These are phyloP conservation scores for Alouatta palliata DNA, from an alignment of 2,113 vertebrate genomes.

Conservation along the genomic window DNA sequence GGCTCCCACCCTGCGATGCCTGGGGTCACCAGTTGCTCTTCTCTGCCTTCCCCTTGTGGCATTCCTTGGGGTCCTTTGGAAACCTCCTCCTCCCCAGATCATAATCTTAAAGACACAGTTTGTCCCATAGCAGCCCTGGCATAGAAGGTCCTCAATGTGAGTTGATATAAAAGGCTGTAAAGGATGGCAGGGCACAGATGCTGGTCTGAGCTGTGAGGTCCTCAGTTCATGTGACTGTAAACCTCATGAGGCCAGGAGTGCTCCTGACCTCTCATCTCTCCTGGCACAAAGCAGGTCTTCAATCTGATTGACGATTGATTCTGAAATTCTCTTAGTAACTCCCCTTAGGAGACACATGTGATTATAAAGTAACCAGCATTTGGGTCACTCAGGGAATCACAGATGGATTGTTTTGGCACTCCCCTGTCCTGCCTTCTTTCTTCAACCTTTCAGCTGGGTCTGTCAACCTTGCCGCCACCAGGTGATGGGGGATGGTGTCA, in stretches of 20 bases:
- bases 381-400: fast-evolving
- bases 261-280: neutral
- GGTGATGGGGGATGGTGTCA: neutral
- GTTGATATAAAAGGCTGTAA: neutral
- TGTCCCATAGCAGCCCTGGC: neutral
- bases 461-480: neutral
- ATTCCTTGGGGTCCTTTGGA: neutral
- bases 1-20: neutral
- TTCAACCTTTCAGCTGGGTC: neutral
- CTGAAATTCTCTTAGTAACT: neutral
- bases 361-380: too few relatives aligned
- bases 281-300: neutral
- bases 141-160: neutral
- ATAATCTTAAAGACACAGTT: neutral
- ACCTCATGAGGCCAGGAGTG: neutral
- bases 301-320: neutral
- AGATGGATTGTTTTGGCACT: neutral
- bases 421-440: neutral
- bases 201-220: fast-evolving
- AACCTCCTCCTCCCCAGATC: neutral
- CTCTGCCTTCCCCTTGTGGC: neutral
- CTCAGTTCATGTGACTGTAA: too few relatives aligned
- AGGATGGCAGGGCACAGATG: neutral
- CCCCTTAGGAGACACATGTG: neutral
- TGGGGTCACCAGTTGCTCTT: neutral